phyloP scores from a whole-genome alignment of 2,797 vertebrate genomes.

The Poecilia wingei region DNA sequence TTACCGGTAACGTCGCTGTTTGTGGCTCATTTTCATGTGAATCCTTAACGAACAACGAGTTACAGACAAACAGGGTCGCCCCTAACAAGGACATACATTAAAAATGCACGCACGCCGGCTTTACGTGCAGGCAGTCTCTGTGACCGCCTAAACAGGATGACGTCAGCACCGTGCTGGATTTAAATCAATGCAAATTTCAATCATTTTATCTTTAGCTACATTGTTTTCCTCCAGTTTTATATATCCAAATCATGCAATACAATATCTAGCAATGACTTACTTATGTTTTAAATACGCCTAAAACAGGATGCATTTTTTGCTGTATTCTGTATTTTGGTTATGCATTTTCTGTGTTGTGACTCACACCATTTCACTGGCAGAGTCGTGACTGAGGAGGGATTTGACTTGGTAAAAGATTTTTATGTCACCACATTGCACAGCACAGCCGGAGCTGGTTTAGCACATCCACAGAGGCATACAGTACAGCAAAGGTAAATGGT shows the following conservation, averaged over 20 bases:
- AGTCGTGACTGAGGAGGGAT: slow-evolving; percentile 67
- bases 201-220: background rate
- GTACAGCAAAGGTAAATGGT: background rate
- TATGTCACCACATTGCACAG: slow-evolving; percentile 26
- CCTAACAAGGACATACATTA: slow-evolving; percentile 22
- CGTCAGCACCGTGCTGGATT: slow-evolving; percentile 52
- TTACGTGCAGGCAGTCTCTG: slow-evolving; percentile 59
- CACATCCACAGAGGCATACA: background rate
- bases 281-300: background rate
- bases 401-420: slow-evolving; percentile 37
- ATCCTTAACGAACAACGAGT: background rate
- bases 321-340: background rate
- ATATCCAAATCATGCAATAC: background rate
- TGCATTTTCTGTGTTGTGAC: slow-evolving; percentile 37
- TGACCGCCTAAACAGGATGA: slow-evolving; percentile 52
- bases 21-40: background rate
- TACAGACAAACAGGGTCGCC: background rate
- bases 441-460: background rate
- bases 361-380: slow-evolving; percentile 50
- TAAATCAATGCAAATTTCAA: slow-evolving; percentile 16
- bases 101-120: background rate
- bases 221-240: background rate
- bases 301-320: background rate
- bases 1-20: background rate
- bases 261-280: accelerated